Evolutionary conservation across 2,888 invertebrate genomes (phyloP).

Genomic region (Ichneumoninae sp.): DNA sequence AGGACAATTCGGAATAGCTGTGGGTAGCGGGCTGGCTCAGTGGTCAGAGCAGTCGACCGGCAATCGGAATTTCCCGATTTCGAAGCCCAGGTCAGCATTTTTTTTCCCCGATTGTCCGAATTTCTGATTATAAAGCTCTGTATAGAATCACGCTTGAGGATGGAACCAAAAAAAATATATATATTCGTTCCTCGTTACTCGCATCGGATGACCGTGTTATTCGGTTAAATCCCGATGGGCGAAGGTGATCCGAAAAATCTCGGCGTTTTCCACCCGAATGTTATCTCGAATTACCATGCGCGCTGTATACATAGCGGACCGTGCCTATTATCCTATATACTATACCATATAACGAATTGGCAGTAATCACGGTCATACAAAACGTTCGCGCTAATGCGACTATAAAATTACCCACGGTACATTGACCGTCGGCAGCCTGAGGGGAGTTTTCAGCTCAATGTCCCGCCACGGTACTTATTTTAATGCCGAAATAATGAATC

Average conservation of each 20-base stretch:
- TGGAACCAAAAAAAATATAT: background rate
- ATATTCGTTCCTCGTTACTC: background rate
- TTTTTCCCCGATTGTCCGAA: no score
- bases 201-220: background rate
- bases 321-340: constrained; percentile 15
- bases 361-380: constrained; percentile 75
- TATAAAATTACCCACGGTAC: constrained; percentile 76
- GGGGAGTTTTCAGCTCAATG: constrained; percentile 60
- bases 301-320: background rate
- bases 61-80: background rate
- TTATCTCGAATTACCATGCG: constrained; percentile 72
- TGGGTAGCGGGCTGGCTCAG: background rate
- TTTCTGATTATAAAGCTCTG: background rate
- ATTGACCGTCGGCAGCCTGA: constrained; percentile 53
- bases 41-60: background rate
- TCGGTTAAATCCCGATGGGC: constrained; percentile 47
- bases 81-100: background rate
- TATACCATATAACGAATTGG: constrained; percentile 69
- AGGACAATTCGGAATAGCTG: no score
- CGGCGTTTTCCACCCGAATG: constrained; percentile 30
- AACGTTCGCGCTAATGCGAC: constrained; percentile 75
- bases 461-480: constrained; percentile 74
- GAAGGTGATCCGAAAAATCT: constrained; percentile 63
- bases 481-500: constrained; percentile 78
- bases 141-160: background rate